Conservation (phyloP, 2,888 invertebrate species). For the Thelaira solivaga region DNA sequence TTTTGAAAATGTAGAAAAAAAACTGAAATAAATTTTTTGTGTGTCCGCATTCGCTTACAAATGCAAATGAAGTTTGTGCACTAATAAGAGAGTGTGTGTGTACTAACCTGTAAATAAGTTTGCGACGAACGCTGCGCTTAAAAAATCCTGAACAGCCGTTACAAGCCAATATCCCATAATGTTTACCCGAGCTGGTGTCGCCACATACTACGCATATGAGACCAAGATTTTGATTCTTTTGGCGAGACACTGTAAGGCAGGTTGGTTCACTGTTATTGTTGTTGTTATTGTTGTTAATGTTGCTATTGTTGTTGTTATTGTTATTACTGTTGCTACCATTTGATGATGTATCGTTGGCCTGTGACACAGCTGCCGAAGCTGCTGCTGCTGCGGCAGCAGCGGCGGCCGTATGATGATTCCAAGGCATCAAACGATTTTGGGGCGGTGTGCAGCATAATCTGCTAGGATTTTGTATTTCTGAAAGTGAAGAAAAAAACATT, state of each 20-base stretch:
- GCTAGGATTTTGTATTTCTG: slow-evolving; percentile 72
- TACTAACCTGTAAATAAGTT: slow-evolving; percentile 95
- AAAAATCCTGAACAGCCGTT: slow-evolving; percentile 99
- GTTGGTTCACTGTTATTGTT: slow-evolving; percentile 62
- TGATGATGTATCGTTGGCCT: slow-evolving; percentile 66
- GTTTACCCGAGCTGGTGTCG: slow-evolving; percentile 97
- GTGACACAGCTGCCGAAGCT: slow-evolving; percentile 64
- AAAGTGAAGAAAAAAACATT: slow-evolving; percentile 56
- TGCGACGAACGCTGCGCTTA: slow-evolving; percentile 95
- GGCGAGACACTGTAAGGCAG: slow-evolving; percentile 65
- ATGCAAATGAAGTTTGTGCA: slow-evolving; percentile 10
- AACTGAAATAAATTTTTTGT: slow-evolving; percentile 1
- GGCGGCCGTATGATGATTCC: slow-evolving; percentile 73
- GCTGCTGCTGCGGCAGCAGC: slow-evolving; percentile 65
- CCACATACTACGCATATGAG: slow-evolving; percentile 97
- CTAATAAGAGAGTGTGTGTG: neutral
- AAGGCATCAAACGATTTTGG: slow-evolving; percentile 73
- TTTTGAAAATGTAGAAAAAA: slow-evolving; percentile 19
- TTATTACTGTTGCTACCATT: slow-evolving; percentile 46
- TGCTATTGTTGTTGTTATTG: slow-evolving; percentile 19
- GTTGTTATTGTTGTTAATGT: neutral
- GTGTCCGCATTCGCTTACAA: slow-evolving; percentile 14
- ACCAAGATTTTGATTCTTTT: slow-evolving; percentile 82
- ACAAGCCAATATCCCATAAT: slow-evolving; percentile 98
- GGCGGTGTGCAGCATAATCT: slow-evolving; percentile 75